Evolutionary conservation across 2,113 vertebrate genomes (phyloP).

Genomic region (Pavo muticus): DNA sequence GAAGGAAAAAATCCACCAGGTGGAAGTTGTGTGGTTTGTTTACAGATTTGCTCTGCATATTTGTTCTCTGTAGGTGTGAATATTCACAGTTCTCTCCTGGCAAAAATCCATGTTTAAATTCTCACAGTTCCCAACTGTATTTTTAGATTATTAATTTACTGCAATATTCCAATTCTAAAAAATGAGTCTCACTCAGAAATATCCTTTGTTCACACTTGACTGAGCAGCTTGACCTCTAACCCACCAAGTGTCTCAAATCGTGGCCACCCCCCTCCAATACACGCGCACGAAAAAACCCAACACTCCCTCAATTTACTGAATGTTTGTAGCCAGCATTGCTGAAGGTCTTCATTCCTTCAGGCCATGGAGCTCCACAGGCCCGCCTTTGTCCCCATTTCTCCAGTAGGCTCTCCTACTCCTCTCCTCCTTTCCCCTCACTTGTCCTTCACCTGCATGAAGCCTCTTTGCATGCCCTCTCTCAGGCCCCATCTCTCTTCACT

Average conservation of each 20-base stretch:
- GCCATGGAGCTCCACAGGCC: neutral
- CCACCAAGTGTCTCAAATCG: neutral
- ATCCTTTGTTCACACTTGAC: neutral
- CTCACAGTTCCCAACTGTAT: neutral
- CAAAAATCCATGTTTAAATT: neutral
- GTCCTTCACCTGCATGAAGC: neutral
- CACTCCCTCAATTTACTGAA: neutral
- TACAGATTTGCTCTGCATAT: neutral
- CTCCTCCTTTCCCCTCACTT: neutral
- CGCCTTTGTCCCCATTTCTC: neutral
- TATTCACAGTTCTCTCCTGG: neutral
- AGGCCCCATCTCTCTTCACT: neutral
- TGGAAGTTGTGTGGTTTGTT: neutral
- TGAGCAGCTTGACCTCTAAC: neutral
- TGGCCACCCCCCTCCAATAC: neutral
- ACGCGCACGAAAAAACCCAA: neutral
- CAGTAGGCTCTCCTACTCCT: neutral
- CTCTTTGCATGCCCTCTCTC: neutral
- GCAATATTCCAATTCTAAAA: neutral
- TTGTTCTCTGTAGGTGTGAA: conserved; percentile 3
- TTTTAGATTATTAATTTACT: conserved; percentile 12
- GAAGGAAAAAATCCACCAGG: neutral
- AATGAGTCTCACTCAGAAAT: neutral
- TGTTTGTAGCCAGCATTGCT: neutral
- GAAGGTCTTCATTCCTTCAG: neutral